These are phyloP conservation scores for Eucera pruinosa DNA, from an alignment of 2,888 invertebrate genomes.

Conservation along the genomic window DNA sequence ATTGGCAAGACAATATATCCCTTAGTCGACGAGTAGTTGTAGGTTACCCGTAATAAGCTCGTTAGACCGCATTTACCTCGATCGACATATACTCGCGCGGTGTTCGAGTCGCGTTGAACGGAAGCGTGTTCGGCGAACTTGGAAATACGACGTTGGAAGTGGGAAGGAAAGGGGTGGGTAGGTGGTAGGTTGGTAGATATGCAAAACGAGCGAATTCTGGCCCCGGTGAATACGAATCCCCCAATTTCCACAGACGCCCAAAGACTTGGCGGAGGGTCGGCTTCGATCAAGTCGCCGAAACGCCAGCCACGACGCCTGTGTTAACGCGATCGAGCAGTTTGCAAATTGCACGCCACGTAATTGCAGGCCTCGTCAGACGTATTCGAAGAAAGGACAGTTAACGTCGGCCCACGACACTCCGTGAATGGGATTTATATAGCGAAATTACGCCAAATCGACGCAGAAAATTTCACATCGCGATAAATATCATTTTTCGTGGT, in stretches of 20 bases:
- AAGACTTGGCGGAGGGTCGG: slow-evolving; percentile 25
- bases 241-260: slow-evolving; percentile 30
- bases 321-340: slow-evolving; percentile 74
- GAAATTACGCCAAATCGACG: background rate
- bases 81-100: background rate
- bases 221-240: slow-evolving; percentile 48
- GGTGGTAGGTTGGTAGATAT: slow-evolving; percentile 31
- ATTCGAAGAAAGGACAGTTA: slow-evolving; percentile 10
- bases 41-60: background rate
- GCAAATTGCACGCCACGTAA: slow-evolving; percentile 74
- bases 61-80: slow-evolving; percentile 14
- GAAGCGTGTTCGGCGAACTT: slow-evolving; percentile 24
- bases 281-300: slow-evolving; percentile 33
- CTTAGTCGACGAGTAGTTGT: background rate
- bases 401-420: background rate
- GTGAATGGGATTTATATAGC: background rate
- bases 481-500: too few relatives aligned
- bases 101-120: slow-evolving; percentile 16
- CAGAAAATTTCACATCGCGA: background rate
- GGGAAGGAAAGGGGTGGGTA: background rate
- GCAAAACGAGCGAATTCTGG: slow-evolving; percentile 56
- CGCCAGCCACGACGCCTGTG: slow-evolving; percentile 22
- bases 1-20: slow-evolving; percentile 10
- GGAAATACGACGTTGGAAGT: slow-evolving; percentile 15
- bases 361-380: slow-evolving; percentile 62